Conservation (phyloP, 2,113 vertebrate genomes). For the Pycnonotus jocosus region DNA sequence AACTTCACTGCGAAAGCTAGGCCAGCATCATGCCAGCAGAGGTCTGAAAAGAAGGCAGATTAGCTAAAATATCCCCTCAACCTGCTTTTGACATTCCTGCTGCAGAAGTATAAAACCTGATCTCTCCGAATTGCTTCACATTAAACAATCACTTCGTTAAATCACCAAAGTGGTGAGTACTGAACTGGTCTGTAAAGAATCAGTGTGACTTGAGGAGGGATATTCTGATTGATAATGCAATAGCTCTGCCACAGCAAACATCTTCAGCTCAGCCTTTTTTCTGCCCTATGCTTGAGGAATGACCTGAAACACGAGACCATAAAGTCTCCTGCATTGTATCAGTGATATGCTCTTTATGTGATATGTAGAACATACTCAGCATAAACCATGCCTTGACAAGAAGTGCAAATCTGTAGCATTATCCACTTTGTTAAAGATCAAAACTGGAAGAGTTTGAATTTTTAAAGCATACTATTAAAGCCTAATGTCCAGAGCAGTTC, state of each 20-base stretch:
- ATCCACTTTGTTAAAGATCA: background rate
- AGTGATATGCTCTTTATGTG: background rate
- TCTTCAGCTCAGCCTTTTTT: background rate
- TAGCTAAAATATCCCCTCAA: background rate
- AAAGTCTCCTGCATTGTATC: background rate
- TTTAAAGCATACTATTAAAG: background rate
- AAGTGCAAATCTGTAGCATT: background rate
- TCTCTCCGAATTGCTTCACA: background rate
- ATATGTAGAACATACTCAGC: background rate
- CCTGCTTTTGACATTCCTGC: background rate
- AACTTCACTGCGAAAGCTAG: background rate
- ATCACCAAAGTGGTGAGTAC: rapidly evolving
- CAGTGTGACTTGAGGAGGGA: rapidly evolving
- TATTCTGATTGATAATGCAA: background rate
- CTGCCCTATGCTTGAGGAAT: background rate
- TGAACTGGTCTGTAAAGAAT: background rate
- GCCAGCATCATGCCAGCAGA: background rate
- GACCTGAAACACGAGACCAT: background rate
- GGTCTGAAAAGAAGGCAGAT: background rate
- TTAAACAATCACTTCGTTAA: background rate
- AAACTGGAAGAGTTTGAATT: background rate
- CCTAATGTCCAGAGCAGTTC: background rate
- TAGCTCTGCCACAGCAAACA: background rate
- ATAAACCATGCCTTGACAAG: background rate
- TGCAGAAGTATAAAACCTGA: background rate